Evolutionary conservation across 2,113 vertebrate species (phyloP).

Genomic region (Mionectes macconnelli): DNA sequence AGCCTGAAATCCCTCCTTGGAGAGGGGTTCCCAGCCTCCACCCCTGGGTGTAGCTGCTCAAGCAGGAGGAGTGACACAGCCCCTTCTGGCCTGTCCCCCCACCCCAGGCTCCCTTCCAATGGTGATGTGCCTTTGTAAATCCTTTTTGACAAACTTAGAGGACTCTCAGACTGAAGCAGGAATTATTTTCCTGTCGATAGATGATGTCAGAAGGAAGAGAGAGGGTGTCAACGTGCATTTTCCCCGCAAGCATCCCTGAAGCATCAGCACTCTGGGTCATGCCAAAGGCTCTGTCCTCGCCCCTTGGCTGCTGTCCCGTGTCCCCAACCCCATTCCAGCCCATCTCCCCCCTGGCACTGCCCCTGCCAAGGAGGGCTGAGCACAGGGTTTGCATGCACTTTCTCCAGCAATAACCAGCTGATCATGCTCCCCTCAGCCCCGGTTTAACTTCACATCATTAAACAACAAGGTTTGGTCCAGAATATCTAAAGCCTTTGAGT

Average conservation of each 20-base stretch:
- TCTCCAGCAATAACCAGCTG: not conserved
- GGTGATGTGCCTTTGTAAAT: accelerated
- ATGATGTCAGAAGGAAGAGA: not conserved
- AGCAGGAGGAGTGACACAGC: not conserved
- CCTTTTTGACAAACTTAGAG: not conserved
- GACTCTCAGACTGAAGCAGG: not conserved
- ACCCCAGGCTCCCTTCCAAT: not conserved
- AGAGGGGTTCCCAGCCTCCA: not conserved
- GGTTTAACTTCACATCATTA: slow-evolving; percentile 27
- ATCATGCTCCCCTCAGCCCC: not conserved
- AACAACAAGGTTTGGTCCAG: slow-evolving; percentile 6
- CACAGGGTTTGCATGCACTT: not conserved
- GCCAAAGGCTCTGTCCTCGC: not conserved
- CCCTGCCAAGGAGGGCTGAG: not conserved
- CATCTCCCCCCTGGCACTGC: not conserved
- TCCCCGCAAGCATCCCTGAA: not conserved
- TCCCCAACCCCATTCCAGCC: not conserved
- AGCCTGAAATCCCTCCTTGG: not conserved
- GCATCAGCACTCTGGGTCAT: not conserved
- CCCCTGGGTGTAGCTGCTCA: not conserved
- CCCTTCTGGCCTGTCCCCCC: accelerated
- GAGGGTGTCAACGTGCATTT: accelerated
- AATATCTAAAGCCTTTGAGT: slow-evolving; percentile 20
- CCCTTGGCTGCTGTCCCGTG: not conserved
- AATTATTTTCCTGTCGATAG: not conserved